phyloP scores from a whole-genome alignment of 2,888 invertebrate genomes.

The Diploptera punctata region DNA sequence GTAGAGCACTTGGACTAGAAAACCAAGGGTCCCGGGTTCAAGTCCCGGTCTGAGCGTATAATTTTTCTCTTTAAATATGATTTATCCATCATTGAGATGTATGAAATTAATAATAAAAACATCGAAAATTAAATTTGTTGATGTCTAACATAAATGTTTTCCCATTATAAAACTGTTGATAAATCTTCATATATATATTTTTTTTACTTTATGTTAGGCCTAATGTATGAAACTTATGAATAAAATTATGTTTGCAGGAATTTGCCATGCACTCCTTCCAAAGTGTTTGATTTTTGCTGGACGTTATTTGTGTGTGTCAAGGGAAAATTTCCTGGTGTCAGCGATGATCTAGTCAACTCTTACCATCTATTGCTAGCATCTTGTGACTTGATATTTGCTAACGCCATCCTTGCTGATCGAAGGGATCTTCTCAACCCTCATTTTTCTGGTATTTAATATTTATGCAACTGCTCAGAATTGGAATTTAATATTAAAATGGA shows the following conservation, averaged over 20 bases:
- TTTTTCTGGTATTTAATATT: conserved; percentile 74
- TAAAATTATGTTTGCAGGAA: conserved; percentile 65
- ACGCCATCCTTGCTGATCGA: conserved; percentile 80
- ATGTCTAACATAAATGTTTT: too few relatives aligned
- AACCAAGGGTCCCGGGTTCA: too few relatives aligned
- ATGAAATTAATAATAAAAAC: too few relatives aligned
- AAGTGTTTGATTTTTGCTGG: conserved; percentile 94
- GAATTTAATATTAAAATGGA: neutral
- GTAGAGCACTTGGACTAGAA: too few relatives aligned
- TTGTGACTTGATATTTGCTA: conserved; percentile 88
- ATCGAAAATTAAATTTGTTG: too few relatives aligned
- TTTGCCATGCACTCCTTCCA: conserved; percentile 78
- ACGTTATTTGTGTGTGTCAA: conserved; percentile 89
- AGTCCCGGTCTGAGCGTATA: too few relatives aligned
- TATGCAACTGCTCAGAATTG: neutral
- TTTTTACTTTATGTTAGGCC: too few relatives aligned
- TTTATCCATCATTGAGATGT: too few relatives aligned
- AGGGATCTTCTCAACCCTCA: conserved; percentile 85
- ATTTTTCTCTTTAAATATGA: too few relatives aligned
- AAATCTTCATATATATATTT: too few relatives aligned
- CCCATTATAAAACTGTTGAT: too few relatives aligned
- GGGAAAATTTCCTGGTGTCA: conserved; percentile 83
- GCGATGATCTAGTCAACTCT: conserved; percentile 93
- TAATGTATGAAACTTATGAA: too few relatives aligned
- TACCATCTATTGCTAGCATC: conserved; percentile 91